These are phyloP conservation scores for Augochlorella aurata DNA, from an alignment of 2,888 invertebrate genomes.

Conservation along the genomic window DNA sequence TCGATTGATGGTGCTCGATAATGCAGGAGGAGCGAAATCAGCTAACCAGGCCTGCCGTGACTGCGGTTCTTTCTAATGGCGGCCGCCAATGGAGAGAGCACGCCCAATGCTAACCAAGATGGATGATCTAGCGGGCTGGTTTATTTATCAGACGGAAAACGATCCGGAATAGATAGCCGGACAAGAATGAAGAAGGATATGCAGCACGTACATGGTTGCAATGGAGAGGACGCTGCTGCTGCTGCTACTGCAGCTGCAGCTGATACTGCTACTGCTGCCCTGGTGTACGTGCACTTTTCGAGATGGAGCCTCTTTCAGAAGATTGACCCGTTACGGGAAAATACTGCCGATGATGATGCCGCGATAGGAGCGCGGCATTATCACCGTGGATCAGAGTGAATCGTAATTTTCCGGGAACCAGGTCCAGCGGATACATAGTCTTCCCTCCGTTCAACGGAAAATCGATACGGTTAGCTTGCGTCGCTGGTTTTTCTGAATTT, in stretches of 20 bases:
- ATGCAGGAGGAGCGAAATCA: constrained; percentile 50
- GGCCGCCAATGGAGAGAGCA: constrained; percentile 43
- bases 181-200: constrained; percentile 53
- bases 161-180: constrained; percentile 43
- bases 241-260: neutral
- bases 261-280: neutral
- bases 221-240: constrained; percentile 9
- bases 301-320: constrained; percentile 52
- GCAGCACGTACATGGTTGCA: constrained; percentile 10
- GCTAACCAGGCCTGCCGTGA: constrained; percentile 48
- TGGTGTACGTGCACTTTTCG: constrained; percentile 38
- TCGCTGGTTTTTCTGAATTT: constrained; percentile 21
- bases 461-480: constrained; percentile 35
- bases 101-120: constrained; percentile 49
- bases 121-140: constrained; percentile 42
- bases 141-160: constrained; percentile 55
- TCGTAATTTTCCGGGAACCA: constrained; percentile 52
- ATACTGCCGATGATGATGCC: constrained; percentile 35
- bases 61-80: constrained; percentile 57
- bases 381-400: constrained; percentile 48
- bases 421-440: constrained; percentile 8
- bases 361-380: constrained; percentile 43
- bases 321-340: constrained; percentile 52
- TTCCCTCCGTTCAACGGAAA: constrained; percentile 28
- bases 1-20: constrained; percentile 63